These are phyloP conservation scores for Dreissena polymorpha DNA, from an alignment of 1,140 invertebrate species.

Conservation along the genomic window DNA sequence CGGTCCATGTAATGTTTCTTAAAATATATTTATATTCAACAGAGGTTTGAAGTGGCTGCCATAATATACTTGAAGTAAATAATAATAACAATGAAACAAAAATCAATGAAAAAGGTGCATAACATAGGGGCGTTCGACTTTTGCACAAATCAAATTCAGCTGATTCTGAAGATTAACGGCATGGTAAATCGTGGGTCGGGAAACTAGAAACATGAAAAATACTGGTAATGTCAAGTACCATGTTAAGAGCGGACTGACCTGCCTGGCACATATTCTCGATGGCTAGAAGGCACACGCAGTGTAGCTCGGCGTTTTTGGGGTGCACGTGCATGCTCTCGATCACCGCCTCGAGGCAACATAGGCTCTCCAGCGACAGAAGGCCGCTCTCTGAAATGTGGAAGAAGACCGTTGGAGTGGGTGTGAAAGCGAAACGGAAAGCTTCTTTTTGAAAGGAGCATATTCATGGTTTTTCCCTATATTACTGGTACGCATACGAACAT, in stretches of 20 bases:
- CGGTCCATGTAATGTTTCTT: too few species aligned
- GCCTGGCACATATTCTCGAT: constrained; percentile 34
- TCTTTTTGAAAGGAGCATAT: neutral
- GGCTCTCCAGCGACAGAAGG: constrained; percentile 14
- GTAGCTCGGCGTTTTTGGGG: constrained; percentile 6
- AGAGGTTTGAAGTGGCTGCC: too few species aligned
- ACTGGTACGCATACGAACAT: neutral
- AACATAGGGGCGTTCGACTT: neutral
- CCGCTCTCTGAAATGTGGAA: constrained; percentile 20
- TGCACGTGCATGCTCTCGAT: constrained; percentile 14
- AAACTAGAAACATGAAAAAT: neutral
- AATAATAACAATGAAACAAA: too few species aligned
- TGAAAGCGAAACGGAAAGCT: neutral
- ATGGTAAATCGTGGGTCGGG: neutral
- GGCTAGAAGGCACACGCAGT: constrained; percentile 8
- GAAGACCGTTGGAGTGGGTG: too few species aligned
- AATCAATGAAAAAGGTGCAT: neutral
- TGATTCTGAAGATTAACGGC: neutral
- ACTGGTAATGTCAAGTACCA: neutral
- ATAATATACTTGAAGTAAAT: too few species aligned
- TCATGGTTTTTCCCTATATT: neutral
- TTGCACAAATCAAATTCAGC: neutral
- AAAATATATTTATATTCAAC: too few species aligned
- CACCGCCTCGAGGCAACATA: constrained; percentile 23
- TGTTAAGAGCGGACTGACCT: neutral